Evolutionary conservation across 2,888 invertebrate genomes (phyloP).

Genomic region (Formica aserva): DNA sequence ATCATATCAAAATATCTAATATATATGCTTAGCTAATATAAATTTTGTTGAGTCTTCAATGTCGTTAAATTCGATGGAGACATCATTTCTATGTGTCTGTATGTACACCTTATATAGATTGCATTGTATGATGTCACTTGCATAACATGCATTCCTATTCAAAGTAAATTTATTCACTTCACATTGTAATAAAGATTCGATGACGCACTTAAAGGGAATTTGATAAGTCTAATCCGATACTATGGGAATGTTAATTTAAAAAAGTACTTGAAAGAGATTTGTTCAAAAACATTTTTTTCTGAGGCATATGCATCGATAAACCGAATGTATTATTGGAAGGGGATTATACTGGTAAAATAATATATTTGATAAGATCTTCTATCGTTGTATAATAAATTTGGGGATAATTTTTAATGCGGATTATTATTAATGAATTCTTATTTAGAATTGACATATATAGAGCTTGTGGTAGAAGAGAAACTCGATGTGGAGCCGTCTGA

Average conservation of each 20-base stretch:
- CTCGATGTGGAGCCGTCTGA: slow-evolving; percentile 68
- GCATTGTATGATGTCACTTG: slow-evolving; percentile 23
- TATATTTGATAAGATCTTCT: neutral
- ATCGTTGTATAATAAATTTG: neutral
- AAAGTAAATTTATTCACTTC: slow-evolving; percentile 30
- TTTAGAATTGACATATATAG: neutral
- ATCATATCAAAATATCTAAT: neutral
- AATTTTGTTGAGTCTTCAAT: neutral
- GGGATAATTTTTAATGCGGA: neutral
- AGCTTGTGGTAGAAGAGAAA: slow-evolving; percentile 41
- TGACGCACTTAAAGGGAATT: slow-evolving; percentile 22
- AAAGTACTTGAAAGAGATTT: neutral
- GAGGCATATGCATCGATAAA: neutral
- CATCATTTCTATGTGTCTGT: neutral
- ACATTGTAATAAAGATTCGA: slow-evolving; percentile 3
- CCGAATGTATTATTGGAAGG: neutral
- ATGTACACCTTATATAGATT: neutral
- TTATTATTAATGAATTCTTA: neutral
- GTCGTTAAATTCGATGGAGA: neutral
- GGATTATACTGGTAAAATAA: neutral
- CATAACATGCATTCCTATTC: slow-evolving; percentile 3
- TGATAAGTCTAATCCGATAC: slow-evolving; percentile 1
- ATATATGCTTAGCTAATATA: neutral
- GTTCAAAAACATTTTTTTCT: neutral
- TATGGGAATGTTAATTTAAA: neutral